A percentile compares a stretch with the other conserved stretches of the same genome.
These are phyloP conservation scores for Thalassophryne amazonica DNA, from an alignment of 2,797 vertebrate species.

Conservation along the genomic window DNA sequence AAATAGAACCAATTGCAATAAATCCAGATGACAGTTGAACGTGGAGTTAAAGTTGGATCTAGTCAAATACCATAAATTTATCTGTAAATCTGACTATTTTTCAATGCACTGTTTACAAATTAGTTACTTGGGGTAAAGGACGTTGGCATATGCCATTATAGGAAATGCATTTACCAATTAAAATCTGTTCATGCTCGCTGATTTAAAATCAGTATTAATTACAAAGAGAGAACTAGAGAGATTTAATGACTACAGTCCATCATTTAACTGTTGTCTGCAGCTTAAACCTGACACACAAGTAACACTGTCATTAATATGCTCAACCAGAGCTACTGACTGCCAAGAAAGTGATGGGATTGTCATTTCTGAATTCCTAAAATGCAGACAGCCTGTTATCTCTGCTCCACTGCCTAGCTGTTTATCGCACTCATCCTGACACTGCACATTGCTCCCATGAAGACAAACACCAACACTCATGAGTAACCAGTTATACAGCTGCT, in stretches of 20 bases:
- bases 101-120: neutral
- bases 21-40: neutral
- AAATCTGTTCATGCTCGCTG: slow-evolving; percentile 31
- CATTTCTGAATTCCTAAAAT: slow-evolving; percentile 34
- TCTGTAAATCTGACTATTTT: neutral
- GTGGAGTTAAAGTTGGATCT: neutral
- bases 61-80: neutral
- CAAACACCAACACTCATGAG: slow-evolving; percentile 20
- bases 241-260: slow-evolving; percentile 46
- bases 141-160: slow-evolving; percentile 8
- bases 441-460: slow-evolving; percentile 6
- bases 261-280: slow-evolving; percentile 43
- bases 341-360: slow-evolving; percentile 45
- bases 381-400: neutral
- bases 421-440: slow-evolving; percentile 10
- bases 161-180: slow-evolving; percentile 27
- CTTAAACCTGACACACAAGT: slow-evolving; percentile 29
- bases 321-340: slow-evolving; percentile 35
- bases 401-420: slow-evolving; percentile 4
- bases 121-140: neutral
- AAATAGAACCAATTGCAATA: too few relatives aligned
- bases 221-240: slow-evolving; percentile 32
- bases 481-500: slow-evolving; percentile 25
- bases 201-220: slow-evolving; percentile 58
- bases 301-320: slow-evolving; percentile 55